phyloP scores from a whole-genome alignment of 1,140 invertebrate genomes.

The Cyrtorhinus lividipennis region DNA sequence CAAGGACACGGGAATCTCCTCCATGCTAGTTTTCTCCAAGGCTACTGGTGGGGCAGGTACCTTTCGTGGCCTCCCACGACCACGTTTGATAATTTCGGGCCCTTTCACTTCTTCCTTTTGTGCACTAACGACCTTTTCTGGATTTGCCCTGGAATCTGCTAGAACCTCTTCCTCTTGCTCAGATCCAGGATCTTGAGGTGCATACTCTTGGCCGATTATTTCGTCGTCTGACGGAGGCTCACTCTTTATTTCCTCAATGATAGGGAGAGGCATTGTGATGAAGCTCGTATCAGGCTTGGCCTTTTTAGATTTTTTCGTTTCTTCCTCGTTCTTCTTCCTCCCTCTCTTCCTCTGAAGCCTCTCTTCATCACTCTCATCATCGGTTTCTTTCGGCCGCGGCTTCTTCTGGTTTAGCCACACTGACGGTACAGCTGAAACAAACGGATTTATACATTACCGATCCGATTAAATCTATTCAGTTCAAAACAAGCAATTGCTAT shows the following conservation, averaged over 20 bases:
- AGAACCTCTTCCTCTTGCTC: neutral
- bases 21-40: neutral
- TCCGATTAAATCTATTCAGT: too few relatives aligned
- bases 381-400: neutral
- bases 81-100: neutral
- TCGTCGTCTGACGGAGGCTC: neutral
- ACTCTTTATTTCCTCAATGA: neutral
- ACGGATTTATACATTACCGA: too few relatives aligned
- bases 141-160: neutral
- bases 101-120: neutral
- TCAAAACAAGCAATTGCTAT: too few relatives aligned
- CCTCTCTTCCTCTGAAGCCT: neutral
- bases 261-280: neutral
- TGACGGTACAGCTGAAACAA: neutral
- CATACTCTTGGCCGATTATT: neutral
- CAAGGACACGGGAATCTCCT: too few relatives aligned
- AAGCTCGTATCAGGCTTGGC: neutral
- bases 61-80: neutral
- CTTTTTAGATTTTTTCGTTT: neutral
- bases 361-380: neutral
- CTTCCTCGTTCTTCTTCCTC: neutral
- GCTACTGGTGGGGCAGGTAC: neutral
- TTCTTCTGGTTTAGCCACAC: neutral
- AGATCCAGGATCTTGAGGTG: neutral
- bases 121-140: neutral